Evolutionary conservation across 2,797 vertebrate genomes (phyloP).

Genomic region (Sebastes oblongus): DNA sequence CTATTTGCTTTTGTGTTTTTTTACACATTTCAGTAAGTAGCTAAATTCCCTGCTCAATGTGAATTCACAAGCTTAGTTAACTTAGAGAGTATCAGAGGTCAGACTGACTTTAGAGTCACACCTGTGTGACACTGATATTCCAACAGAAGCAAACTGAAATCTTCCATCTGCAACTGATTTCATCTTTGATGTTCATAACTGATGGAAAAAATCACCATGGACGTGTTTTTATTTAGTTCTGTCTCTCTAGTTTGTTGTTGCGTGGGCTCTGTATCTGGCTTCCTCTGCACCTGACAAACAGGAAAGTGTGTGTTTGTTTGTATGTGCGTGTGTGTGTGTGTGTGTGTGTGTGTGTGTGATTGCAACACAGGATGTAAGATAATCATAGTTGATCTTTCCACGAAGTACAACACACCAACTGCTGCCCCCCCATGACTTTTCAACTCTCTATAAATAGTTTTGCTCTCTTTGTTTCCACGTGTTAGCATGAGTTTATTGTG

Average conservation of each 20-base stretch:
- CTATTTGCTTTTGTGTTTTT: neutral
- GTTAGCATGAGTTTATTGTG: neutral
- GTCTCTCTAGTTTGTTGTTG: conserved; percentile 56
- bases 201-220: conserved; percentile 26
- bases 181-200: conserved; percentile 16
- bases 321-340: neutral
- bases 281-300: conserved; percentile 66
- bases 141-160: conserved; percentile 13
- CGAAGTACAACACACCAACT: conserved; percentile 19
- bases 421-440: conserved; percentile 32
- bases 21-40: neutral
- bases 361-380: conserved; percentile 49
- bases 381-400: conserved; percentile 63
- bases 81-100: no score
- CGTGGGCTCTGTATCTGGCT: conserved; percentile 37
- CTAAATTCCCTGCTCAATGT: neutral
- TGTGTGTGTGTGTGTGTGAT: neutral
- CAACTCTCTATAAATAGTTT: conserved; percentile 57
- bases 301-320: conserved; percentile 39
- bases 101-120: neutral
- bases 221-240: conserved; percentile 35
- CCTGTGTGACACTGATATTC: neutral
- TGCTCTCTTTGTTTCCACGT: conserved; percentile 13
- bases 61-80: neutral
- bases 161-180: neutral